phyloP scores from a whole-genome alignment of 2,113 vertebrate species.

The Indri indri region DNA sequence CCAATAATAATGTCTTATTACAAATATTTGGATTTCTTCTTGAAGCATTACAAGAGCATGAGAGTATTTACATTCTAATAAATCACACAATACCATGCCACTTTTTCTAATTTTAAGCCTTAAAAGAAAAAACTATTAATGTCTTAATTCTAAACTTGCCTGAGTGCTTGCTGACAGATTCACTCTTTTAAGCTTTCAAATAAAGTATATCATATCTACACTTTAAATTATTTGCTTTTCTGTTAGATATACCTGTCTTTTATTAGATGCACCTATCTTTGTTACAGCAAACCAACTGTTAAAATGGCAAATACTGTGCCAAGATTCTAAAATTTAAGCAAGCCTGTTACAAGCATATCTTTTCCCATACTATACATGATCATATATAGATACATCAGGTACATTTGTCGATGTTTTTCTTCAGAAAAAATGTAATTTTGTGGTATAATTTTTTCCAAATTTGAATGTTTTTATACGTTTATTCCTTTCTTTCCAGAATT shows the following conservation, averaged over 20 bases:
- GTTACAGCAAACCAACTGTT: slow-evolving; percentile 31
- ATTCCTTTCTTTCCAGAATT: slow-evolving; percentile 4
- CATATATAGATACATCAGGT: not conserved
- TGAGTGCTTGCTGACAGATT: not conserved
- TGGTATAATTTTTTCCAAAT: not conserved
- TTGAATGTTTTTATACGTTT: slow-evolving; percentile 5
- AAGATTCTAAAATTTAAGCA: slow-evolving; percentile 7
- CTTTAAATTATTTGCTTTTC: slow-evolving; percentile 41
- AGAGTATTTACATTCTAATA: slow-evolving; percentile 56
- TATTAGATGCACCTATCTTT: not conserved
- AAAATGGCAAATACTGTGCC: not conserved
- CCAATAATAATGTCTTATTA: slow-evolving; percentile 65
- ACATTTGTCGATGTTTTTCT: slow-evolving; percentile 3
- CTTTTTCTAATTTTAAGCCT: slow-evolving; percentile 48
- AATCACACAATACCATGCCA: slow-evolving; percentile 20
- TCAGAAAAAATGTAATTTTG: not conserved
- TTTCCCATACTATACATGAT: not conserved
- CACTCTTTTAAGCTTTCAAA: slow-evolving; percentile 35
- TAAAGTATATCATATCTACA: slow-evolving; percentile 18
- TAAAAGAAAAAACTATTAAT: slow-evolving; percentile 43
- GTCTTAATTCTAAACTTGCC: slow-evolving; percentile 39
- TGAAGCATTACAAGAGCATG: slow-evolving; percentile 48
- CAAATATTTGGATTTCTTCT: slow-evolving; percentile 60
- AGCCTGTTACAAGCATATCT: not conserved
- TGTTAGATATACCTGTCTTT: not conserved